phyloP scores from a whole-genome alignment of 30 jellyfish, hydroid and myxozoan genomes.

The Aurelia coerulea region DNA sequence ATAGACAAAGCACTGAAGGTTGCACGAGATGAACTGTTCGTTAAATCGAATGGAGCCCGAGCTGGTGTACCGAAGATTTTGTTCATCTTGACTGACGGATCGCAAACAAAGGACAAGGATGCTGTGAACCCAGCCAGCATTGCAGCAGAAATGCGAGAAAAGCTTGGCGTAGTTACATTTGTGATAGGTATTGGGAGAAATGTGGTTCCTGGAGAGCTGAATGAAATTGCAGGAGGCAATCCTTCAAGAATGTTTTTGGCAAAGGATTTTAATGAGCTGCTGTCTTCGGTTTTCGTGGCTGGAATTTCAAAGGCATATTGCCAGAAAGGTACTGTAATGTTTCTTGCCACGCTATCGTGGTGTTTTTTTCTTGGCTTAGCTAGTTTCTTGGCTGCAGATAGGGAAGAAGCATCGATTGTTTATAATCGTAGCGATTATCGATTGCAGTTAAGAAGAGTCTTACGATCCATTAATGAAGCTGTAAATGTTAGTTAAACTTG shows the following conservation, averaged over 20 bases:
- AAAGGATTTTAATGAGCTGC: conserved; percentile 57
- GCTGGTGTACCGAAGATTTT: conserved; percentile 69
- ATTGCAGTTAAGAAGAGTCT: no score
- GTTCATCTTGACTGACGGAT: conserved; percentile 77
- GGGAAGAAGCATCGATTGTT: no score
- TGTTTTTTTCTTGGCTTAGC: no score
- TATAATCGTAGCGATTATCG: no score
- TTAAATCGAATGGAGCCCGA: conserved; percentile 71
- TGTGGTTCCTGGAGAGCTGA: conserved; percentile 44
- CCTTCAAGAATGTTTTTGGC: conserved; percentile 53
- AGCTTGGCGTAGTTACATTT: conserved; percentile 38
- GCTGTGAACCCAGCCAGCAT: conserved; percentile 76
- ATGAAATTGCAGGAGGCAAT: conserved; percentile 57
- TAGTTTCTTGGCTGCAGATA: no score
- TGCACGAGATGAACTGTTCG: conserved; percentile 64
- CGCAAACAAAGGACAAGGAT: conserved; percentile 74
- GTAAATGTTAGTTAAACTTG: no score
- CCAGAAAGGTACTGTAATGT: conserved; percentile 36
- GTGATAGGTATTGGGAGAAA: conserved; percentile 72
- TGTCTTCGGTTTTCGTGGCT: conserved; percentile 47
- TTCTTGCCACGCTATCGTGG: no score
- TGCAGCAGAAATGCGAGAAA: conserved; percentile 62
- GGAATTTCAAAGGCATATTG: conserved; percentile 39
- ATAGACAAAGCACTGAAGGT: conserved; percentile 89
- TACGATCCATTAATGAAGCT: no score